phyloP scores from a whole-genome alignment of 2,888 invertebrate genomes.

The Chrysolina haemoptera region DNA sequence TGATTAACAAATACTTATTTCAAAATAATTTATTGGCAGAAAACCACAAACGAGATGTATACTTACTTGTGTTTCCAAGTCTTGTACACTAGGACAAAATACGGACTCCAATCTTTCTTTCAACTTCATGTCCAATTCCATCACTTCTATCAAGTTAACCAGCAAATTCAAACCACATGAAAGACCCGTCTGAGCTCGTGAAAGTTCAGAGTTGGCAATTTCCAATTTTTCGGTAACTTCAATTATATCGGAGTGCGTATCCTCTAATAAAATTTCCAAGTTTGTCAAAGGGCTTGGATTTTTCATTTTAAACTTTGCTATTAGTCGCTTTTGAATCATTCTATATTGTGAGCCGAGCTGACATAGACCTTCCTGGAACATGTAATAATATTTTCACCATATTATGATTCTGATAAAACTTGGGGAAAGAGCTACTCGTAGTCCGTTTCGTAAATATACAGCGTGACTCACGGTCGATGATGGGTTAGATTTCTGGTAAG shows the following conservation, averaged over 20 bases:
- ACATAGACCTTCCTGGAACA: conserved; percentile 70
- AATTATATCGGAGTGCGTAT: conserved; percentile 78
- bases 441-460: no score
- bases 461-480: no score
- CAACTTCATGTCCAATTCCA: conserved; percentile 59
- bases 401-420: no score
- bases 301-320: conserved; percentile 85
- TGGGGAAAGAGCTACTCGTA: no score
- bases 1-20: no score
- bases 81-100: conserved; percentile 54
- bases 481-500: no score
- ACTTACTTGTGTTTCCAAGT: conserved; percentile 39
- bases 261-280: conserved; percentile 80
- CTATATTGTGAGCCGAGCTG: conserved; percentile 82
- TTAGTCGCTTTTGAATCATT: conserved; percentile 81
- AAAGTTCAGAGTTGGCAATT: conserved; percentile 58
- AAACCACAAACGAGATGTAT: background rate
- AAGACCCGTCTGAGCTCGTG: conserved; percentile 60
- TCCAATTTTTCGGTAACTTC: conserved; percentile 71
- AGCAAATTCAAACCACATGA: conserved; percentile 62
- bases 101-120: conserved; percentile 58
- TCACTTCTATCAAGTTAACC: conserved; percentile 59
- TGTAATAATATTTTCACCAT: background rate
- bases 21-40: background rate
- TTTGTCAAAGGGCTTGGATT: conserved; percentile 82